These are phyloP conservation scores for Cotesia vestalis DNA, from an alignment of 1,140 invertebrate species.

Conservation along the genomic window DNA sequence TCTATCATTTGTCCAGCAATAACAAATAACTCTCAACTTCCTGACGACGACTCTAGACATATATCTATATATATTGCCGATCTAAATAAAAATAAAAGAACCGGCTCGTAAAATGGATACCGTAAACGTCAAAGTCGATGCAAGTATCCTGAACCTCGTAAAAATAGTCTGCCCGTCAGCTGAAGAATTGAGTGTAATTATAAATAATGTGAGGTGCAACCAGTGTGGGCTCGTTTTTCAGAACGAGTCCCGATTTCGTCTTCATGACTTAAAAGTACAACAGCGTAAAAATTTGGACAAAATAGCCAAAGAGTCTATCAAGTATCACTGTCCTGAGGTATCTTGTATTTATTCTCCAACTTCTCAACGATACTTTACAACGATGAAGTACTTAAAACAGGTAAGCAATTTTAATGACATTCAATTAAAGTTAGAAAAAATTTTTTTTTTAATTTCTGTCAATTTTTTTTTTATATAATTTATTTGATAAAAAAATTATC, in stretches of 20 bases:
- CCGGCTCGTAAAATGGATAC: slow-evolving; percentile 9
- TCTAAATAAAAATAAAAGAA: neutral
- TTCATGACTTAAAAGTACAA: slow-evolving; percentile 62
- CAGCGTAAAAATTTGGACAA: slow-evolving; percentile 55
- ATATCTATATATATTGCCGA: too few species aligned
- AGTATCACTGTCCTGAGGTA: slow-evolving; percentile 61
- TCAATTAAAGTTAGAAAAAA: neutral
- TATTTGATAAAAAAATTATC: too few species aligned
- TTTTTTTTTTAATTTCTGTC: neutral
- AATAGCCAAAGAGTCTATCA: slow-evolving; percentile 49
- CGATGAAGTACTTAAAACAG: slow-evolving; percentile 65
- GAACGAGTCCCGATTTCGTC: slow-evolving; percentile 55
- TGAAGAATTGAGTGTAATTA: slow-evolving; percentile 58
- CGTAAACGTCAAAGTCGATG: neutral
- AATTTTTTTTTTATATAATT: too few species aligned
- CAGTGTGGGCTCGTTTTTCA: slow-evolving; percentile 58
- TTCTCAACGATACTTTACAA: slow-evolving; percentile 56
- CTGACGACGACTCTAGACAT: too few species aligned
- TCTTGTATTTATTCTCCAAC: slow-evolving; percentile 58
- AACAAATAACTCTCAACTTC: too few species aligned
- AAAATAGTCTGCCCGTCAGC: slow-evolving; percentile 57
- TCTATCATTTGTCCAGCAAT: too few species aligned
- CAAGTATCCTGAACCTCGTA: slow-evolving; percentile 15
- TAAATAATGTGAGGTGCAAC: slow-evolving; percentile 58
- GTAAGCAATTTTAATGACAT: slow-evolving; percentile 40